Base-by-base conservation (phyloP, 2,888 invertebrate genomes). In the Hypsopygia costalis region DNA sequence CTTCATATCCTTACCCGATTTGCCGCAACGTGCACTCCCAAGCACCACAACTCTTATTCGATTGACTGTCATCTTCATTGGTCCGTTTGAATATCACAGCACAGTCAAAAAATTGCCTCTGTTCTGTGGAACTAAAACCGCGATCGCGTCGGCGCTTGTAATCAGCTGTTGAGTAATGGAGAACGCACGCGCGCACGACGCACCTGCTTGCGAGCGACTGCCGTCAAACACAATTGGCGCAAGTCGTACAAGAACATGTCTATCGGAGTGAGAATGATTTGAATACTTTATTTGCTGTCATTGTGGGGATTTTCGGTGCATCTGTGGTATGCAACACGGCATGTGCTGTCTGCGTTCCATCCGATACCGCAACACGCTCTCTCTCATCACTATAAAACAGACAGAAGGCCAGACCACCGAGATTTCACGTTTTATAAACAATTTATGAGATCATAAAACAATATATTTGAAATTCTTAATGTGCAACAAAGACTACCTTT, bases 31-130 rank as follows among this genome's bases (percentile, higher is more conserved):
- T 62, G 93, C 89, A 82, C 93, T 92, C 65, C 94, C 94, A 66
- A 94, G 91, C 74, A 94, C 93, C 79, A 93, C 94, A 65, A 94
- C 93, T 85, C 93, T 91, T 86, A 94, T 93, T 89, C 93, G 91
- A 89, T 93, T 93, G 69, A 93, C 92, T 83, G 94, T 93, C 87
- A 94, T 94, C 93, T 94, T 94, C 85, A 85, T 87, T 58, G 60
- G 70, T 78, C 64, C 69, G 64, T 52, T 62, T 58, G 27, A 37
- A 46, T 56, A 52, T 48, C 69, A 75, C 81, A 65, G 51, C 53
- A 64, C 76, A 71, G 66, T 46, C 55, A 52, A 56, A 50, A 46
- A 49, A 36, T 25, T 25, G 25, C 6, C 3, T 25, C 25, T 25
- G 16, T 16, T 16, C 4, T 16, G 4, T 16, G 2, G 25, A 25